phyloP scores from a whole-genome alignment of 1,140 invertebrate species.

The Macrotrachela quadricornifera region DNA sequence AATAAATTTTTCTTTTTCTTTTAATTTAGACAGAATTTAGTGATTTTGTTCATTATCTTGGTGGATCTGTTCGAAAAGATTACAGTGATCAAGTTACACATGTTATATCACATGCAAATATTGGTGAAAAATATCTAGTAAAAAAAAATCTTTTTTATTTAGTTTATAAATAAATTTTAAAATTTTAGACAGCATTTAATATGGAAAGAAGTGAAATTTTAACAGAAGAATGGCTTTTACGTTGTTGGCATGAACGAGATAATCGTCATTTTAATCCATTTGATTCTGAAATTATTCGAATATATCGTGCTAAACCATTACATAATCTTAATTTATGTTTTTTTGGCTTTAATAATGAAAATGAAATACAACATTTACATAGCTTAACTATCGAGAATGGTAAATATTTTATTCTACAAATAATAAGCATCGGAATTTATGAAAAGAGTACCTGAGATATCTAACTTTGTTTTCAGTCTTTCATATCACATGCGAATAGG shows the following conservation, averaged over 20 bases:
- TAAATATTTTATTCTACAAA: too few relatives aligned
- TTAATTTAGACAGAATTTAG: too few relatives aligned
- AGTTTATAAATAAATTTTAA: background rate
- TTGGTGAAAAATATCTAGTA: slow-evolving; percentile 55
- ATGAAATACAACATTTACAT: too few relatives aligned
- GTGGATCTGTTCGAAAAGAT: slow-evolving; percentile 69
- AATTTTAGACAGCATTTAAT: slow-evolving; percentile 42
- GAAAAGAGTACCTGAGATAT: too few relatives aligned
- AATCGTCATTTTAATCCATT: slow-evolving; percentile 43
- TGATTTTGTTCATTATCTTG: slow-evolving; percentile 60
- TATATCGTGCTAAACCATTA: slow-evolving; percentile 61
- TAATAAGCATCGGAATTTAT: too few relatives aligned
- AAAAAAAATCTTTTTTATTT: slow-evolving; percentile 1
- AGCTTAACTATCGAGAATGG: too few relatives aligned
- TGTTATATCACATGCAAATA: slow-evolving; percentile 60
- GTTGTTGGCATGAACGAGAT: slow-evolving; percentile 50
- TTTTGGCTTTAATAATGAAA: slow-evolving; percentile 34
- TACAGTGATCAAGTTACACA: slow-evolving; percentile 67
- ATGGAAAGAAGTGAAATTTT: slow-evolving; percentile 62
- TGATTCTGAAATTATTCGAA: slow-evolving; percentile 35
- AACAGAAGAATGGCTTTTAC: slow-evolving; percentile 59
- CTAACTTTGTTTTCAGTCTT: too few relatives aligned
- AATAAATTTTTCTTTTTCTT: too few relatives aligned
- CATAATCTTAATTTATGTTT: slow-evolving; percentile 63
- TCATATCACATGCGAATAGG: too few relatives aligned